Base-by-base conservation (phyloP, 2,888 invertebrate species). In the Oscheius sp. region DNA sequence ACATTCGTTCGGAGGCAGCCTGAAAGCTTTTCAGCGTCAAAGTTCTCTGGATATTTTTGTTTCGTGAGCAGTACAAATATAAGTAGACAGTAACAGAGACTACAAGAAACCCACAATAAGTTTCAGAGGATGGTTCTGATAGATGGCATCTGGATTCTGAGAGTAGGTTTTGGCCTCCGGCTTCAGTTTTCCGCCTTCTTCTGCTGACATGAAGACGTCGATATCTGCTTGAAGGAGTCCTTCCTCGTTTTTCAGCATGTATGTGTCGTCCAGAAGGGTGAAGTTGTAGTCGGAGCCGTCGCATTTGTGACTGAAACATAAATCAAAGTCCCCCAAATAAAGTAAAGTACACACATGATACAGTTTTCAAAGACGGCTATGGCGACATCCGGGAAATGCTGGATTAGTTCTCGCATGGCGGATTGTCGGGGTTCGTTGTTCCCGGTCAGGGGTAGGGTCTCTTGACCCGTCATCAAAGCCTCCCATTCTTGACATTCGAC, bases 201-300 rank as follows among this genome's bases (percentile, higher is more conserved):
- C 65, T 2, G 35, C 33, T 13, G 51, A 53, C 57, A 42, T 7
- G 9, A 62, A 62, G 9, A 66, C 47, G 29, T 70, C 72, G 47
- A 66, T 65, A 13, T 78, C 73, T 42, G 29, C 73, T 32, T 55
- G 63, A 73, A 55, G 37, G 9, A 21, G 35, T 2, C 55, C 68
- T 11, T 68, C 33, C 21, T 51, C 68, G 13, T 55, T 53, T n/a
- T 55, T 68, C 68, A 84, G 76, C 37, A 81, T 86, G 81, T 90
- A 91, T 48, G 89, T 88, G 81, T 91, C 91, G 81, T 91, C 91
- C 63, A 91, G 83, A 66, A 90, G 90, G 80, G 91, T 91, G 79
- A 91, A 91, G 81, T 91, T 89, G 81, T 91, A 91, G 0, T 88
- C 89, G 51, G 91, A 88, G 37, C 85, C 80, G 79, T 37, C 33